These are phyloP conservation scores for Mallotus villosus DNA, from an alignment of 2,797 vertebrate genomes.

Conservation along the genomic window DNA sequence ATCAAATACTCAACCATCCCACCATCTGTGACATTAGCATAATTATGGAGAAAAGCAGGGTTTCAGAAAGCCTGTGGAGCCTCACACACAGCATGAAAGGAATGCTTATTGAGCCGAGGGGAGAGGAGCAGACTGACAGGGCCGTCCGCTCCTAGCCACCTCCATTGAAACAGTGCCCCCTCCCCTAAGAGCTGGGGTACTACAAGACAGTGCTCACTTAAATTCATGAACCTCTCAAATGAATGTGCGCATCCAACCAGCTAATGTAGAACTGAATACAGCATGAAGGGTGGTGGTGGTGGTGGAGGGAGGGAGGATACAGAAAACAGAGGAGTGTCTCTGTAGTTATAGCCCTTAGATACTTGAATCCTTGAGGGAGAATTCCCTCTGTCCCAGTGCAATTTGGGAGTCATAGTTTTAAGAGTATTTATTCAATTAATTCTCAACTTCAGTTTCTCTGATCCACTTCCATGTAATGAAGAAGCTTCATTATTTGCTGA, in stretches of 20 bases:
- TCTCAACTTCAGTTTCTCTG: no score
- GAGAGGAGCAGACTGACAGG: slow-evolving; percentile 47
- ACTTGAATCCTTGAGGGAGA: slow-evolving; percentile 47
- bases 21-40: slow-evolving; percentile 77
- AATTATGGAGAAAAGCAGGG: slow-evolving; percentile 70
- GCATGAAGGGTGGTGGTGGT: background rate
- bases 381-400: slow-evolving; percentile 19
- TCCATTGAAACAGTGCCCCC: slow-evolving; percentile 53
- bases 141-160: slow-evolving; percentile 17
- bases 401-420: no score
- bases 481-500: no score
- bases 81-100: slow-evolving; percentile 65
- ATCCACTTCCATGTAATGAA: no score
- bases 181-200: slow-evolving; percentile 22
- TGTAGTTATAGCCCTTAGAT: background rate
- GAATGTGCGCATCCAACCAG: background rate
- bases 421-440: no score
- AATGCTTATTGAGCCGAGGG: slow-evolving; percentile 59
- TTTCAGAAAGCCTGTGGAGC: slow-evolving; percentile 67
- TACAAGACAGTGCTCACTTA: slow-evolving; percentile 15
- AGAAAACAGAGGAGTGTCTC: background rate
- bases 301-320: background rate
- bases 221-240: background rate
- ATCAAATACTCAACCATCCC: slow-evolving; percentile 72
- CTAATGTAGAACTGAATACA: background rate